Percentiles rank a stretch among this genome's conserved stretches.
Evolutionary conservation across 2,888 invertebrate species (phyloP).

Genomic region (Drosophila basisetae): DNA sequence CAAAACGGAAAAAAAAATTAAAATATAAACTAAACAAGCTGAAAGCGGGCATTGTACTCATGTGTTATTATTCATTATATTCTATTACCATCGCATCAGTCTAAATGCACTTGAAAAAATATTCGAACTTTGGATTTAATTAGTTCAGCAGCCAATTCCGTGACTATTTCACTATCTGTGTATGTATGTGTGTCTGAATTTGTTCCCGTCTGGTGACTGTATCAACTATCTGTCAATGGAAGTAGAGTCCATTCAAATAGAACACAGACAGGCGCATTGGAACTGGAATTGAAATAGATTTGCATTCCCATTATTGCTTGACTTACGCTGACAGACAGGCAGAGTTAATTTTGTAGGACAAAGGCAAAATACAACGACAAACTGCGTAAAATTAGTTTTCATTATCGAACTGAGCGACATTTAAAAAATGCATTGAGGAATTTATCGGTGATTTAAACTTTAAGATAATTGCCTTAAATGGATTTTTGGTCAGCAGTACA

Average conservation of each 20-base stretch:
- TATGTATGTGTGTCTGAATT: background rate
- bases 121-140: constrained; percentile 31
- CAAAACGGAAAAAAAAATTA: constrained; percentile 11
- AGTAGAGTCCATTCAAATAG: constrained; percentile 32
- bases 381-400: constrained; percentile 34
- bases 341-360: constrained; percentile 23
- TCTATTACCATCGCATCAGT: constrained; percentile 1
- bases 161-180: constrained; percentile 24
- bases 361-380: constrained; percentile 12
- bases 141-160: constrained; percentile 23
- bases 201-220: constrained; percentile 32
- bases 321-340: constrained; percentile 22
- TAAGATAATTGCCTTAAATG: constrained; percentile 3
- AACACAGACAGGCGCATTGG: constrained; percentile 4
- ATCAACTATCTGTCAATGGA: constrained; percentile 57
- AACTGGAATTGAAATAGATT: constrained; percentile 25
- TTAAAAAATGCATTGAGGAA: constrained; percentile 44
- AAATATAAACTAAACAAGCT: constrained; percentile 13
- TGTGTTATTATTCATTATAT: constrained; percentile 5
- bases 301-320: constrained; percentile 50
- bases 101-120: constrained; percentile 5
- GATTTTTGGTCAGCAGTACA: constrained; percentile 2
- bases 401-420: constrained; percentile 33
- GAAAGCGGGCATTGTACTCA: constrained; percentile 36
- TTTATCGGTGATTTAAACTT: constrained; percentile 9